phyloP scores from a whole-genome alignment of 1,140 invertebrate species.

The Magallana angulata region DNA sequence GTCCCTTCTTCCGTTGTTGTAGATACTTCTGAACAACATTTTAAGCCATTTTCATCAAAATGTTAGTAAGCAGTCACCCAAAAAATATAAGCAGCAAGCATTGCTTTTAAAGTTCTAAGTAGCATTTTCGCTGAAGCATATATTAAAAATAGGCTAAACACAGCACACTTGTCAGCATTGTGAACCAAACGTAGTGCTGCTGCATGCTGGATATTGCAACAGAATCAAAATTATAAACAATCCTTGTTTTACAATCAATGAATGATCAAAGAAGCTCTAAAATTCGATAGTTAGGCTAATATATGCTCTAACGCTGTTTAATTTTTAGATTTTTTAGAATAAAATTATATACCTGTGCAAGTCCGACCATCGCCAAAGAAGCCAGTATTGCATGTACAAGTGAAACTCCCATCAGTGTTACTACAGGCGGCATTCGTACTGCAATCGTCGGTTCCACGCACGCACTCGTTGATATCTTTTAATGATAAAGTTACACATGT shows the following conservation, averaged over 20 bases:
- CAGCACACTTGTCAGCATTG: neutral
- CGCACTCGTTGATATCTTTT: conserved; percentile 25
- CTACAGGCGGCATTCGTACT: neutral
- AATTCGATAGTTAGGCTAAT: too few species aligned
- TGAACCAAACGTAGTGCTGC: neutral
- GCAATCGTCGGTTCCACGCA: neutral
- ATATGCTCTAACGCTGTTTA: too few species aligned
- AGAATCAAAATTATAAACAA: too few species aligned
- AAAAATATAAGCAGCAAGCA: too few species aligned
- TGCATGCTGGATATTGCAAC: neutral
- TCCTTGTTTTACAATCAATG: too few species aligned
- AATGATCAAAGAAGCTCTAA: too few species aligned
- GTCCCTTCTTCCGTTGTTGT: neutral
- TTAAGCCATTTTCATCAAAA: too few species aligned
- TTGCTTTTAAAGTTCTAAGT: too few species aligned
- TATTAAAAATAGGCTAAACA: too few species aligned
- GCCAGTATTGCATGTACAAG: conserved; percentile 3
- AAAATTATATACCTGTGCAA: neutral
- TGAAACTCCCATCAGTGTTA: conserved; percentile 17
- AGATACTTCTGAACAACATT: neutral
- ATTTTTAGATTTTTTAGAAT: too few species aligned
- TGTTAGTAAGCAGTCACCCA: too few species aligned
- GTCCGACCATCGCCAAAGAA: neutral
- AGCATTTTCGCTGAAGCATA: too few species aligned
- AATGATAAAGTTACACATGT: neutral